A percentile compares a stretch with the other conserved stretches of the same genome.
Evolutionary conservation across 2,113 vertebrate species (phyloP).

Genomic region (Aplodontia rufa): DNA sequence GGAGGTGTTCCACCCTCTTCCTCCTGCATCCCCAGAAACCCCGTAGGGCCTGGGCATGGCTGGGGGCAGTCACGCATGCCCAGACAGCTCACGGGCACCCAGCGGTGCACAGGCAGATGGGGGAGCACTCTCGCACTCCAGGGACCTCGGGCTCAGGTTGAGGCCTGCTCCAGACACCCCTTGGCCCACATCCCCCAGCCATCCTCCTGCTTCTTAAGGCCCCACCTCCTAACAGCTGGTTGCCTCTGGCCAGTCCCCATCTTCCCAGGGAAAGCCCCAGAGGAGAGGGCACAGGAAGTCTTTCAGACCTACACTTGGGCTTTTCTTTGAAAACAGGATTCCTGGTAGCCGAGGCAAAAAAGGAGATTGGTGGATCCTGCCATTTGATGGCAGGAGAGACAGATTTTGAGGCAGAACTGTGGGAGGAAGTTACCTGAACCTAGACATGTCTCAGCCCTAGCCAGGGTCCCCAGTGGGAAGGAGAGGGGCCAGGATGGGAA

Average conservation of each 20-base stretch:
- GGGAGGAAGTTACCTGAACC: not conserved
- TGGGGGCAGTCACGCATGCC: too few species aligned
- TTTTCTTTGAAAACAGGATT: not conserved
- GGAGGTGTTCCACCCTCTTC: too few species aligned
- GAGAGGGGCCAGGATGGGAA: not conserved
- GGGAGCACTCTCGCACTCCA: too few species aligned
- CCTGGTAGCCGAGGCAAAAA: not conserved
- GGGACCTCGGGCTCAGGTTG: too few species aligned
- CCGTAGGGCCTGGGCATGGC: too few species aligned
- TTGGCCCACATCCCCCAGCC: not conserved
- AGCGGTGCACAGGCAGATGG: too few species aligned
- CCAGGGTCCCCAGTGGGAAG: not conserved
- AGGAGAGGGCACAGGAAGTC: not conserved
- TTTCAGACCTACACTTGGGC: too few species aligned
- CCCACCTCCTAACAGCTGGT: not conserved
- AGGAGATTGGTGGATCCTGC: not conserved
- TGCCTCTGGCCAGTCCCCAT: not conserved
- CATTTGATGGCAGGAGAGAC: not conserved
- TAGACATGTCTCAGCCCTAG: rapidly evolving
- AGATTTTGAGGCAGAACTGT: not conserved
- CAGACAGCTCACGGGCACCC: too few species aligned
- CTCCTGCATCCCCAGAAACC: too few species aligned
- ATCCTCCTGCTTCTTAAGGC: not conserved
- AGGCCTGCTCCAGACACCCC: not conserved
- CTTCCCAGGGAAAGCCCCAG: not conserved